Evolutionary conservation across 2,888 invertebrate species (phyloP).

Genomic region (Nematopogon swammerdamellus): DNA sequence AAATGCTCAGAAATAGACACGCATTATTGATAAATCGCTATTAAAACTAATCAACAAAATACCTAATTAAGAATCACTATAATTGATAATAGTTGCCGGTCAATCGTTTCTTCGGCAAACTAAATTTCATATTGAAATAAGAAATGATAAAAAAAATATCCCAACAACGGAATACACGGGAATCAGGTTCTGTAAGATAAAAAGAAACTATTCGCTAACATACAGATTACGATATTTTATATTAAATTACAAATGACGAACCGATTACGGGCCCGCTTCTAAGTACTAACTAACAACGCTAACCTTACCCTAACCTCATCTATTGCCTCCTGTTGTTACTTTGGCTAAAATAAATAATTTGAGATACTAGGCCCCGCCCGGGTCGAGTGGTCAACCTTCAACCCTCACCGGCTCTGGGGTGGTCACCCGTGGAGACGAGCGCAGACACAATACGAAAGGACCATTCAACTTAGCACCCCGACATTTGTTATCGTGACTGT

Average conservation of each 20-base stretch:
- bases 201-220: neutral
- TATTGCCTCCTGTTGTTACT: neutral
- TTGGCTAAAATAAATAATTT: neutral
- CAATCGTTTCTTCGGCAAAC: too few species aligned
- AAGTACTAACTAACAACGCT: neutral
- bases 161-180: too few species aligned
- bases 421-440: too few species aligned
- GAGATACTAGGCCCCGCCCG: too few species aligned
- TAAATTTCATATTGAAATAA: too few species aligned
- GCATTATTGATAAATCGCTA: neutral
- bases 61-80: conserved; percentile 1
- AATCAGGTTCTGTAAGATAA: neutral
- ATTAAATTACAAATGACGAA: neutral
- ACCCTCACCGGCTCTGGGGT: too few species aligned
- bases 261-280: neutral
- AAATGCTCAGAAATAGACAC: neutral
- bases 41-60: conserved; percentile 4
- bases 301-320: neutral
- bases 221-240: neutral
- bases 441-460: neutral
- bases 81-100: neutral
- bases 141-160: too few species aligned
- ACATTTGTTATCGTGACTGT: neutral
- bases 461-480: neutral
- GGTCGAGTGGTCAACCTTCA: too few species aligned